Evolutionary conservation across 2,797 vertebrate genomes (phyloP).

Genomic region (Sciaenops ocellatus): DNA sequence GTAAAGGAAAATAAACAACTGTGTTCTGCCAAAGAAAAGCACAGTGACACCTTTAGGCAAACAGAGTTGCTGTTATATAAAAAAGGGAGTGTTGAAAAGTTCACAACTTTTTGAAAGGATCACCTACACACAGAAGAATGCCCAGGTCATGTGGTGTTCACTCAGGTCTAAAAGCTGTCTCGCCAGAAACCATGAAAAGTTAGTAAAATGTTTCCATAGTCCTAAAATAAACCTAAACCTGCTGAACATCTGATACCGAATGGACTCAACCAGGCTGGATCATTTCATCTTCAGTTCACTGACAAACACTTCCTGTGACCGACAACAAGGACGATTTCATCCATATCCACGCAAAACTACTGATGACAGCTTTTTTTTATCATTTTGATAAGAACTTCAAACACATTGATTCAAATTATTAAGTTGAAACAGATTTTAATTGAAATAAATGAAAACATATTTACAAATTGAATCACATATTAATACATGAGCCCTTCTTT

Average conservation of each 20-base stretch:
- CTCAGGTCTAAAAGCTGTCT: not conserved
- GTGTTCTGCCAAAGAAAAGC: not conserved
- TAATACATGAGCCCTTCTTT: no score
- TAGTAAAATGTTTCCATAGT: not conserved
- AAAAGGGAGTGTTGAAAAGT: not conserved
- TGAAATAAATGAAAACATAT: no score
- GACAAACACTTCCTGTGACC: not conserved
- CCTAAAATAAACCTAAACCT: not conserved
- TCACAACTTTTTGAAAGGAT: not conserved
- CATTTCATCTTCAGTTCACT: not conserved
- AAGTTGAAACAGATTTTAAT: no score
- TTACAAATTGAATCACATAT: no score
- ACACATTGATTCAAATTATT: no score
- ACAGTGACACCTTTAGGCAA: not conserved
- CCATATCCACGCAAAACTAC: no score
- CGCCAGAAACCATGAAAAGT: not conserved
- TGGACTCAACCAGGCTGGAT: not conserved
- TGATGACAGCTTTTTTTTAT: no score
- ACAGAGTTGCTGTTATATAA: not conserved
- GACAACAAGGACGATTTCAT: not conserved
- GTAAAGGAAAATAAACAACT: slow-evolving; percentile 28
- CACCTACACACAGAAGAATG: not conserved
- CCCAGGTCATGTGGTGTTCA: not conserved
- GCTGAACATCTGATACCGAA: not conserved
- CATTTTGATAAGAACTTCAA: no score